A percentile compares a stretch with the other conserved stretches of the same genome.
These are phyloP conservation scores for Mystacides longicornis DNA, from an alignment of 2,888 invertebrate species.

Conservation along the genomic window DNA sequence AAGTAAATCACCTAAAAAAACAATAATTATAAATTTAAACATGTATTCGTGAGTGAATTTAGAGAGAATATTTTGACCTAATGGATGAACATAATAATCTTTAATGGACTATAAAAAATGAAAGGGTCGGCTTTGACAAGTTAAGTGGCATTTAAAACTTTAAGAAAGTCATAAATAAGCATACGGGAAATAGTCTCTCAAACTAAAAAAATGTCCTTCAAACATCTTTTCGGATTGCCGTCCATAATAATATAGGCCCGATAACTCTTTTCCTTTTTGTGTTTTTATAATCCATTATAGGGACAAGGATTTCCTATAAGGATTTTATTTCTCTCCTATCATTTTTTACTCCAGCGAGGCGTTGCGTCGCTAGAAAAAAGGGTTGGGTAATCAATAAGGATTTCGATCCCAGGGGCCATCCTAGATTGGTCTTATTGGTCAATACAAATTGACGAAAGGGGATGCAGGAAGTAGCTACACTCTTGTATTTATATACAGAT, in stretches of 20 bases:
- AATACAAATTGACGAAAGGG: conserved; percentile 40
- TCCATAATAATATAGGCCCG: conserved; percentile 3
- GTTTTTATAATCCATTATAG: conserved; percentile 8
- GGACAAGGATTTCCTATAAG: conserved; percentile 11
- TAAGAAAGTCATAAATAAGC: neutral
- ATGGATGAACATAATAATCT: neutral
- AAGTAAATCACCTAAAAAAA: too few relatives aligned
- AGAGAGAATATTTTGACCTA: neutral
- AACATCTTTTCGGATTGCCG: neutral
- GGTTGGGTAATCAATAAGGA: conserved; percentile 51
- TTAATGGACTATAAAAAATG: neutral
- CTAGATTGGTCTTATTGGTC: conserved; percentile 43
- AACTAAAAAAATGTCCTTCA: neutral
- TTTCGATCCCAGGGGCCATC: conserved; percentile 47
- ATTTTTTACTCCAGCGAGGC: conserved; percentile 15
- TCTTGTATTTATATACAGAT: conserved; percentile 2
- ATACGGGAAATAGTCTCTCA: neutral
- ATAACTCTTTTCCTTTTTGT: neutral
- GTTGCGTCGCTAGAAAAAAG: conserved; percentile 33
- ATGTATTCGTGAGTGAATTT: too few relatives aligned
- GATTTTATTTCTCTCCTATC: conserved; percentile 7
- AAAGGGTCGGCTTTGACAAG: neutral
- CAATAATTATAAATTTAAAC: too few relatives aligned
- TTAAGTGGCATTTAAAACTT: neutral
- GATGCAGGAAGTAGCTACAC: conserved; percentile 10